These are phyloP conservation scores for Cremastinae sp. DNA, from an alignment of 2,888 invertebrate genomes.

Conservation along the genomic window DNA sequence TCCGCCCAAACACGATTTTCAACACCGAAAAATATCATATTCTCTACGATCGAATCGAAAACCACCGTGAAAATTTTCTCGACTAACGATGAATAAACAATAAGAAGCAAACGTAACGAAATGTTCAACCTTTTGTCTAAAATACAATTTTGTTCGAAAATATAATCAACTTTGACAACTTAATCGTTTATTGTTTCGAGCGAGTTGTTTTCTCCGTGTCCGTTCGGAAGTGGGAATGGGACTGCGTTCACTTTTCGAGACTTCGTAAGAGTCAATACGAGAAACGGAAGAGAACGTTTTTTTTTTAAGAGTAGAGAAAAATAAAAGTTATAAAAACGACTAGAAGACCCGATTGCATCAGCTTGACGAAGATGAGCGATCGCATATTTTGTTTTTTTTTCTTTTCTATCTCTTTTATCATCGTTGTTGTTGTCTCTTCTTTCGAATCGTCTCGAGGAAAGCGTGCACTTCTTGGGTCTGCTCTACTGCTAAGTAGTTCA, in stretches of 20 bases:
- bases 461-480: constrained; percentile 78
- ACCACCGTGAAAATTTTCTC: background rate
- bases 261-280: constrained; percentile 2
- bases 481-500: constrained; percentile 80
- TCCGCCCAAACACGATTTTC: constrained; percentile 47
- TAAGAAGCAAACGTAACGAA: constrained; percentile 19
- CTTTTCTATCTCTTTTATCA: constrained; percentile 17
- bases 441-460: constrained; percentile 69
- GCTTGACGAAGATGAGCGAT: constrained; percentile 71
- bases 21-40: constrained; percentile 1
- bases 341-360: constrained; percentile 78
- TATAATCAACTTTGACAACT: constrained; percentile 10
- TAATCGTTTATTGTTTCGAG: constrained; percentile 35
- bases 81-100: background rate
- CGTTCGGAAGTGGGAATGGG: constrained; percentile 53
- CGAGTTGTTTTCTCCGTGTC: constrained; percentile 23
- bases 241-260: constrained; percentile 45
- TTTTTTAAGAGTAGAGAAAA: background rate
- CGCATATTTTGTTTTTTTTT: constrained; percentile 50
- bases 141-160: constrained; percentile 32
- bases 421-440: too few relatives aligned
- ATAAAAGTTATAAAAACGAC: constrained; percentile 69
- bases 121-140: constrained; percentile 26
- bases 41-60: constrained; percentile 1
- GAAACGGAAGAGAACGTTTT: background rate